Evolutionary conservation across 2,113 vertebrate species (phyloP), one percentile per base, ranked within the genome.

Genomic region (Scalopus aquaticus): DNA sequence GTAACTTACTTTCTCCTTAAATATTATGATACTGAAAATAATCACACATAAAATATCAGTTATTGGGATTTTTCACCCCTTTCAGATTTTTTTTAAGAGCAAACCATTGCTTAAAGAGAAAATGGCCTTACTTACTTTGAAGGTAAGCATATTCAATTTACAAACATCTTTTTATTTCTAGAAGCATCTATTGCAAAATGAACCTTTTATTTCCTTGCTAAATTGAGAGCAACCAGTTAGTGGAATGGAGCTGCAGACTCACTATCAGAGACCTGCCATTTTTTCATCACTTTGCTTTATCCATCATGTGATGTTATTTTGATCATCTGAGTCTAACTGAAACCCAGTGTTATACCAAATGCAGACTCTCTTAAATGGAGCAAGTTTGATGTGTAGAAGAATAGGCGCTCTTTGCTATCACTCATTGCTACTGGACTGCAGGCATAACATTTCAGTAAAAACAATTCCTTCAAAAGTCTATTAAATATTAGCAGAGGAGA

Each of bases 201-300:
- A 87, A 76, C 32, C 56, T 78, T 32, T 51, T 77, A 95, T 95
- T 86, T 92, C 35, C 76, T 74, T 79, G 93, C 79, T 90, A 86
- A 93, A 83, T 65, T 95, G 70, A 92, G 28, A 58, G 19, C 30
- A 86, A 64, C 22, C 28, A 93, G 62, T 93, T 86, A 94, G 79
- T 32, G 49, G 35, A 80, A 44, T 79, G 76, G 6, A 60, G 90
- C 28, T 44, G 22, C 46, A 93, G 62, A 86, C 51, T 91, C 62
- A 9, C 39, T 93, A 22, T 69, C 84, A 70, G 10, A 6, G 28
- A 64, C 62, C 69, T 37, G n/a, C 74, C 79, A 56, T 54, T 77
- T 93, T n/a, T 49, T 92, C 17, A 44, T 73, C 65, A 77, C 46
- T 24, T 2, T 37, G 81, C 30, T 78, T 88, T 90, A 39, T n/a